Conservation (phyloP, 2,113 vertebrate genomes). For the Gymnogyps californianus region DNA sequence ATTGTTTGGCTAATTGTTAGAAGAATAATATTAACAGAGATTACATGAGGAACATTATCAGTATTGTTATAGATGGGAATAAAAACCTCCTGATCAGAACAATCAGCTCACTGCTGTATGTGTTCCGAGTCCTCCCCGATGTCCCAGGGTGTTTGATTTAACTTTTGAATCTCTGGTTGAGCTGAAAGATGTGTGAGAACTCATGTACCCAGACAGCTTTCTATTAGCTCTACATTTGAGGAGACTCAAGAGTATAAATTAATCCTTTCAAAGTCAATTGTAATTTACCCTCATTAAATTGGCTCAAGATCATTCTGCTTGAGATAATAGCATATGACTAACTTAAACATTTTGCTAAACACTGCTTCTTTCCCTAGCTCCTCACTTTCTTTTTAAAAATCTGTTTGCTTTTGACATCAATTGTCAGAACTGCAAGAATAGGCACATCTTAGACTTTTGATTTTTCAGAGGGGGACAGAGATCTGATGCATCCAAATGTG, state of each 20-base stretch:
- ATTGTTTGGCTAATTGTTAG: not conserved
- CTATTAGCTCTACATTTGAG: not conserved
- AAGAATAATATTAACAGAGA: not conserved
- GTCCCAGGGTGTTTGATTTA: conserved; percentile 2
- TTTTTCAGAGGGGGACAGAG: not conserved
- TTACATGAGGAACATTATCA: not conserved
- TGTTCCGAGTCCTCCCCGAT: not conserved
- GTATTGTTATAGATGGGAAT: not conserved
- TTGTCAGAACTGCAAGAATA: not conserved
- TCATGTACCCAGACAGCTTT: not conserved
- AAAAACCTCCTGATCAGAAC: not conserved
- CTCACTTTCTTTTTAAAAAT: not conserved
- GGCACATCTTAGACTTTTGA: not conserved
- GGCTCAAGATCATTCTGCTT: not conserved
- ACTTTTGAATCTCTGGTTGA: not conserved
- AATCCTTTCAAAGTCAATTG: conserved; percentile 39
- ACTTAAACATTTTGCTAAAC: not conserved
- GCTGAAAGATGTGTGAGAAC: not conserved
- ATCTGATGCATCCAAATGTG: not conserved
- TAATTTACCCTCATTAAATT: conserved; percentile 8
- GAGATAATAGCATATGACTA: not conserved
- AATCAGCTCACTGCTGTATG: not conserved
- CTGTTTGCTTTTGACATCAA: not conserved
- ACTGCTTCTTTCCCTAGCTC: not conserved
- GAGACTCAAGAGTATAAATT: conserved; percentile 16